Evolutionary conservation across 2,888 invertebrate species (phyloP).

Genomic region (Diachrysia chrysitis): DNA sequence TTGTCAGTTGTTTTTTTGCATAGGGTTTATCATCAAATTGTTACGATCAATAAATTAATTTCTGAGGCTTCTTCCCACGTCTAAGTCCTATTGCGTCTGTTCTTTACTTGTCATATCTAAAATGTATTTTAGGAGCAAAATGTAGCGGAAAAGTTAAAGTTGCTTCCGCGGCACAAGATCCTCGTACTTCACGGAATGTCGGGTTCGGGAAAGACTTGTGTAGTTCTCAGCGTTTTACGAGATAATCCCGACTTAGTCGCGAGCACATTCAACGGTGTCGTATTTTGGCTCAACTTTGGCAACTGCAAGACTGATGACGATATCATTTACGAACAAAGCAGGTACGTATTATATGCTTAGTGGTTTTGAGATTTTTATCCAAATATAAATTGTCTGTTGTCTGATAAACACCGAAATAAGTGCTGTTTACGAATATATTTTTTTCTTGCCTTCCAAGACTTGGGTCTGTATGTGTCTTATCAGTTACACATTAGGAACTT

Average conservation of each 20-base stretch:
- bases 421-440: no score
- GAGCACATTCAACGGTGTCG: slow-evolving; percentile 86
- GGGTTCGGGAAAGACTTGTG: slow-evolving; percentile 93
- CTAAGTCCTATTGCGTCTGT: neutral
- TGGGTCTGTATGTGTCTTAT: neutral
- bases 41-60: neutral
- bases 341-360: slow-evolving; percentile 67
- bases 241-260: slow-evolving; percentile 85
- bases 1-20: neutral
- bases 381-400: no score
- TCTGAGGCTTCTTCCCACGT: neutral
- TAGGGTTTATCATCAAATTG: neutral
- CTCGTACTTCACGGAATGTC: slow-evolving; percentile 92
- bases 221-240: slow-evolving; percentile 90
- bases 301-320: slow-evolving; percentile 86
- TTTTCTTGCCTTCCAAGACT: no score
- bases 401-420: no score
- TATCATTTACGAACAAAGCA: slow-evolving; percentile 81
- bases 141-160: slow-evolving; percentile 82
- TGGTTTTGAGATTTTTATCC: neutral
- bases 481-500: neutral
- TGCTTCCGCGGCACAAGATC: slow-evolving; percentile 87
- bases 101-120: neutral
- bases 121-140: slow-evolving; percentile 79
- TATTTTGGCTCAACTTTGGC: slow-evolving; percentile 89